Evolutionary conservation across 2,888 invertebrate genomes (phyloP), one percentile per base, ranked within the genome.

Genomic region (Dioctria linearis): DNA sequence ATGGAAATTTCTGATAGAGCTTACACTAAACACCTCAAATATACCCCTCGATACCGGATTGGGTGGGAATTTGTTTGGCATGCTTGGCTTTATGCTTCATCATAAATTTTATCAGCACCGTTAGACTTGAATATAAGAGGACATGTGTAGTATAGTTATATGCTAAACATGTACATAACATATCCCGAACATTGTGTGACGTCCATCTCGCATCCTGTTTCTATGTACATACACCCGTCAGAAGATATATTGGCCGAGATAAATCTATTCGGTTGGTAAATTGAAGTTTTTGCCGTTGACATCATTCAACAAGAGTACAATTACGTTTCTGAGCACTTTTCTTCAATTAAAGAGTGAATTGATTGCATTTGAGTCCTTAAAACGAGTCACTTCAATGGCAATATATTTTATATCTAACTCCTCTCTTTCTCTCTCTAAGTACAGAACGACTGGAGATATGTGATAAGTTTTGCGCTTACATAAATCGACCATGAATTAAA

Each of bases 281-380:
- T 71, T 71, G 71, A 71, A 71, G 71, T 71, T 71, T 67, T 54
- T 71, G 54, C 37, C 71, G 13, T 54, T 71, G 71, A 71, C 71
- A 71, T 54, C 54, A 51, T 51, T 71, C 71, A 71, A 39, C 71
- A 39, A 39, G 71, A 54, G 54, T 37, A n/a, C 39, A 71, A 71
- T 71, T 54, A 51, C 54, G 71, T 71, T 71, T n/a, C 39, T 46
- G 54, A 71, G 71, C 51, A 54, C 71, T 71, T 71, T 71, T 51
- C 54, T 71, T 71, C 71, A 71, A 71, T 71, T 71, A 71, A 71
- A 54, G 71, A 37, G 25, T 71, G 51, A 71, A 54, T 71, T 54
- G 51, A 71, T 54, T 54, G 54, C 71, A 71, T 54, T 71, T 49
- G 39, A 25, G 54, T 71, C 40, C 51, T 51, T 5, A 71, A 40